phyloP scores from a whole-genome alignment of 2,888 invertebrate species.

The Frankliniella fusca region DNA sequence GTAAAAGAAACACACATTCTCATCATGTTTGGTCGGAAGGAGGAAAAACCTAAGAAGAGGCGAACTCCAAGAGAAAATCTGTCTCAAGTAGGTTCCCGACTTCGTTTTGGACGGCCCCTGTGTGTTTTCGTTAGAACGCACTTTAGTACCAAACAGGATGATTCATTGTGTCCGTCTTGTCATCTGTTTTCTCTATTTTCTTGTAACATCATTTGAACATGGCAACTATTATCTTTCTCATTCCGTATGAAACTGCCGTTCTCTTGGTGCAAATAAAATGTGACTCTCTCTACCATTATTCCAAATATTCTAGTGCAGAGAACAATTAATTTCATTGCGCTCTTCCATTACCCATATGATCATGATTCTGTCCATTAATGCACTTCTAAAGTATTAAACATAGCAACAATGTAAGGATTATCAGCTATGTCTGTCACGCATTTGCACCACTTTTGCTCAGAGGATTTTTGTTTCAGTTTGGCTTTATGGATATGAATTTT shows the following conservation, averaged over 20 bases:
- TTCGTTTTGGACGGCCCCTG: not conserved
- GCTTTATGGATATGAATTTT: conserved; percentile 62
- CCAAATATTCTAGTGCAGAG: not conserved
- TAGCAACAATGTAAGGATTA: not conserved
- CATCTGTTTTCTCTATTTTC: not conserved
- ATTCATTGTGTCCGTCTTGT: not conserved
- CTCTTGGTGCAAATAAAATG: not conserved
- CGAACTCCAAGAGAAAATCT: not conserved
- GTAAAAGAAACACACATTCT: not conserved
- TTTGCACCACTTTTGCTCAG: not conserved
- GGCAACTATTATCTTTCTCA: not conserved
- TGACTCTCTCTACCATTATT: not conserved
- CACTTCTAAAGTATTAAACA: not conserved
- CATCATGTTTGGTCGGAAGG: not conserved
- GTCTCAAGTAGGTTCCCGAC: not conserved
- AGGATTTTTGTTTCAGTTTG: conserved; percentile 56
- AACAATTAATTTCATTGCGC: not conserved
- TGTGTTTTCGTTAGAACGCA: not conserved
- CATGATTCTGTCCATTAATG: not conserved
- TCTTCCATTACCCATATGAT: not conserved
- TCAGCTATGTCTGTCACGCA: not conserved
- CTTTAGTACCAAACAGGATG: not conserved
- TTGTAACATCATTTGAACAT: not conserved
- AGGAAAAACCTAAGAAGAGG: not conserved
- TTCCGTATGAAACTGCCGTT: not conserved